phyloP scores from a whole-genome alignment of 2,888 invertebrate species.

The Baronia brevicornis region DNA sequence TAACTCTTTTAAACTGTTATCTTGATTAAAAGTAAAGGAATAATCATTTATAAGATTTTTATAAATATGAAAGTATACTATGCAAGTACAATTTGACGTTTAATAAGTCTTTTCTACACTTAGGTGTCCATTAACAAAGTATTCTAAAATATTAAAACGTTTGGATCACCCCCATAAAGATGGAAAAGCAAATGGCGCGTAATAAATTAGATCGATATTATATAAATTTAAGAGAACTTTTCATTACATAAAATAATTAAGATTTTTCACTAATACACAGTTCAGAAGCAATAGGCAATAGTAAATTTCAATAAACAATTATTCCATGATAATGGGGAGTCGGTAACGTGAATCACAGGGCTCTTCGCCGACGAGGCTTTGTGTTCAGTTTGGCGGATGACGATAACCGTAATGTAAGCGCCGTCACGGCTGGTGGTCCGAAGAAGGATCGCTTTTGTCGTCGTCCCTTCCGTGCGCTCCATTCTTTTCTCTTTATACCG shows the following conservation, averaged over 20 bases:
- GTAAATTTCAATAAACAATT: conserved; percentile 46
- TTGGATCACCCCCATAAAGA: no score
- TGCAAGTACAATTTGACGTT: no score
- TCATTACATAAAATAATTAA: no score
- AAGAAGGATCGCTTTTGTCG: conserved; percentile 72
- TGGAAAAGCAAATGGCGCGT: no score
- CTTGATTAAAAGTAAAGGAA: background rate
- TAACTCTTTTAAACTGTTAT: conserved; percentile 10
- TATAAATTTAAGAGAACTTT: no score
- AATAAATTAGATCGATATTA: no score
- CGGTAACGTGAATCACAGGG: conserved; percentile 64
- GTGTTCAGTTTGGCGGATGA: conserved; percentile 71
- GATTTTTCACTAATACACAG: no score
- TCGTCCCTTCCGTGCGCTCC: conserved; percentile 62
- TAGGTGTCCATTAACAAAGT: no score
- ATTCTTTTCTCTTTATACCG: conserved; percentile 71
- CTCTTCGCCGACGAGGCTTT: conserved; percentile 58
- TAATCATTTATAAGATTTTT: background rate
- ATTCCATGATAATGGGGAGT: conserved; percentile 53
- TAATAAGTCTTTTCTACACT: no score
- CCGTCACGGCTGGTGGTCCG: conserved; percentile 70
- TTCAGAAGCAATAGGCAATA: conserved; percentile 1
- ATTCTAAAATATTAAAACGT: no score
- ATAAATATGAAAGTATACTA: no score
- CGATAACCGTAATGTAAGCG: conserved; percentile 75